These are phyloP conservation scores for Mobula hypostoma DNA, from an alignment of 2,113 vertebrate genomes.

Conservation along the genomic window DNA sequence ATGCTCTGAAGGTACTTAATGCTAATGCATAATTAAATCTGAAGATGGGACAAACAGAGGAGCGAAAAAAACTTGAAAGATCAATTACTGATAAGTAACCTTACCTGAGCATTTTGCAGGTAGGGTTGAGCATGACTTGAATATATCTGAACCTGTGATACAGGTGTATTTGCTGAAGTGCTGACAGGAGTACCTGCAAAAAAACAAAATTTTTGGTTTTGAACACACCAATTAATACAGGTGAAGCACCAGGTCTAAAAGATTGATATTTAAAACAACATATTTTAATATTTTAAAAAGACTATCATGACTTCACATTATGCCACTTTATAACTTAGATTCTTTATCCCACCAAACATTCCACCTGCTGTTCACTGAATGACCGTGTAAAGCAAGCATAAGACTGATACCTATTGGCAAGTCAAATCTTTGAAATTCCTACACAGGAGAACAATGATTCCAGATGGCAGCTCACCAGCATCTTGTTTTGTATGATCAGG, in stretches of 20 bases:
- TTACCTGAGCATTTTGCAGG: slow-evolving; percentile 74
- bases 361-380: not conserved
- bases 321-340: not conserved
- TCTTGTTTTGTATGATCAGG: no score
- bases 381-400: not conserved
- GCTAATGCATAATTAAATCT: not conserved
- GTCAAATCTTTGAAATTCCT: no score
- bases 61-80: not conserved
- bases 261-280: not conserved
- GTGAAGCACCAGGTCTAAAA: not conserved
- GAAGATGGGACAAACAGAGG: not conserved
- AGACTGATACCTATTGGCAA: not conserved
- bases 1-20: not conserved
- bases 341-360: not conserved
- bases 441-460: not conserved
- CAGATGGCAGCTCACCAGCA: no score
- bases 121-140: slow-evolving; percentile 66
- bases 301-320: not conserved
- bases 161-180: slow-evolving; percentile 44
- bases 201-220: slow-evolving; percentile 37
- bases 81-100: slow-evolving; percentile 38
- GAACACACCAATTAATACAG: slow-evolving; percentile 36
- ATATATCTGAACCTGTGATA: slow-evolving; percentile 74
- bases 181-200: slow-evolving; percentile 57
- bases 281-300: not conserved